Conservation (phyloP, 2,888 invertebrate genomes). For the Eilema griseolum region DNA sequence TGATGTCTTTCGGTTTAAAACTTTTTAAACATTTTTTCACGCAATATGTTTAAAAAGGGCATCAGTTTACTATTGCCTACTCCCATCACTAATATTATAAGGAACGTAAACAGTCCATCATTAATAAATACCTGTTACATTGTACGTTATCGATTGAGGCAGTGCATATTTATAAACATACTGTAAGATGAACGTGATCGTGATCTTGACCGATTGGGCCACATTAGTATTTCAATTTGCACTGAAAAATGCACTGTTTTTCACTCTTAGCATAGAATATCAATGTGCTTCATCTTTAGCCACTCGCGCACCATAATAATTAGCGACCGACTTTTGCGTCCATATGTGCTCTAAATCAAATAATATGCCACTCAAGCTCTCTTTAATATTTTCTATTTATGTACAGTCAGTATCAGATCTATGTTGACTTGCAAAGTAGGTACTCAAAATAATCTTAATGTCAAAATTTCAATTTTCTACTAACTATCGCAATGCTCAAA, state of each 20-base stretch:
- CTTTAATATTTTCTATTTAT: conserved; percentile 25
- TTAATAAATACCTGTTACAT: not conserved
- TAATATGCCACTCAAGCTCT: conserved; percentile 27
- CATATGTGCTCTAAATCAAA: conserved; percentile 41
- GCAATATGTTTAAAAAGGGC: too few species aligned
- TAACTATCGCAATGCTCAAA: too few species aligned
- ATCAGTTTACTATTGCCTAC: not conserved
- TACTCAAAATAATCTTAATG: too few species aligned
- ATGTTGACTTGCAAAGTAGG: too few species aligned
- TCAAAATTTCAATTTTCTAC: too few species aligned
- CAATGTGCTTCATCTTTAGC: not conserved
- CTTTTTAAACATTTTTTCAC: too few species aligned
- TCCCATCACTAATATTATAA: too few species aligned
- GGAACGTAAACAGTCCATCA: not conserved
- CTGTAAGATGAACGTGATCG: not conserved
- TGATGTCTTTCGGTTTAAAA: too few species aligned
- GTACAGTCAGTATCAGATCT: too few species aligned
- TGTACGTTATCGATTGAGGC: not conserved
- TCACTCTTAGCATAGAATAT: conserved; percentile 13
- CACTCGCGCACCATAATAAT: conserved; percentile 9
- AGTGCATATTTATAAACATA: not conserved
- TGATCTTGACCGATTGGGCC: not conserved
- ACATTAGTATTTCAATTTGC: not conserved
- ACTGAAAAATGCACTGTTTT: not conserved
- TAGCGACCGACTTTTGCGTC: not conserved